These are phyloP conservation scores for Kryptopterus vitreolus DNA, from an alignment of 2,797 vertebrate species.

Conservation along the genomic window DNA sequence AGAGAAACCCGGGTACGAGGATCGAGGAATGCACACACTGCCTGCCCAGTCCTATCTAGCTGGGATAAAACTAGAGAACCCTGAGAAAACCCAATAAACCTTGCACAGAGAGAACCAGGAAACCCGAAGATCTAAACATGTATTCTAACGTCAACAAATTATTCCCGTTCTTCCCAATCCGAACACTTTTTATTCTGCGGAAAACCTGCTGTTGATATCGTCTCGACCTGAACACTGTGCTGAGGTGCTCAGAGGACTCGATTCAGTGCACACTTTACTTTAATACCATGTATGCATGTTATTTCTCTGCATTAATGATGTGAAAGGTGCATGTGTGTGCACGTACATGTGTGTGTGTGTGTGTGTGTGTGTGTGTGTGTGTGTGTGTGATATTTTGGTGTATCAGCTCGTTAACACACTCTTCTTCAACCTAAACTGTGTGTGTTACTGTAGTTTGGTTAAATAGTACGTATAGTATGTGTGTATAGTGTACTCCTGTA, in stretches of 20 bases:
- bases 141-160: background rate
- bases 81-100: background rate
- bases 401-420: background rate
- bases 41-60: background rate
- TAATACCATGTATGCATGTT: too few relatives aligned
- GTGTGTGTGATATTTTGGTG: background rate
- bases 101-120: background rate
- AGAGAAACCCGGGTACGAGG: background rate
- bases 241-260: background rate
- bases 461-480: background rate
- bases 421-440: background rate
- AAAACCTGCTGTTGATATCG: background rate
- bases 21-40: background rate
- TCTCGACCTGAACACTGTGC: background rate
- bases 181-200: background rate
- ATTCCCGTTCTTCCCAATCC: background rate
- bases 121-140: background rate
- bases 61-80: background rate
- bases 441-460: background rate
- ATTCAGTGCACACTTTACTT: background rate
- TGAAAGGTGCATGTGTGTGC: background rate
- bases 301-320: background rate
- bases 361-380: background rate
- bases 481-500: background rate
- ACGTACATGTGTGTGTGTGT: background rate